phyloP scores from a whole-genome alignment of 2,113 vertebrate species.

The Quiscalus mexicanus region DNA sequence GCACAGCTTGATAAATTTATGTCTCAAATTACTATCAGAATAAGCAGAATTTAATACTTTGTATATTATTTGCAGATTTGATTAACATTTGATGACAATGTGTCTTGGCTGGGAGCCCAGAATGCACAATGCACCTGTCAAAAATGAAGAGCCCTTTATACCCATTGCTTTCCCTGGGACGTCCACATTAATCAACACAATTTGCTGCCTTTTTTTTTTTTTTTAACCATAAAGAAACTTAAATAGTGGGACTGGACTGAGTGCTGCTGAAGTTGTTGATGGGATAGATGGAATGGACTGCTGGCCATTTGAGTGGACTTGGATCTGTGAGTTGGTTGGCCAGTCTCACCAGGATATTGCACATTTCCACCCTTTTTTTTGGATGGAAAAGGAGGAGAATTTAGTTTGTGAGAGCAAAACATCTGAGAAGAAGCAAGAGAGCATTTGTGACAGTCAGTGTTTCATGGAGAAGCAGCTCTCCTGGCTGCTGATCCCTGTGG shows the following conservation, averaged over 20 bases:
- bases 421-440: not conserved
- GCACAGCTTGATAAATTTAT: constrained; percentile 1
- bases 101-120: constrained; percentile 37
- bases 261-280: not conserved
- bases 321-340: not conserved
- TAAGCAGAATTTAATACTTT: constrained; percentile 43
- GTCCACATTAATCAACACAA: constrained; percentile 24
- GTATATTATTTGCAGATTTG: constrained; percentile 38
- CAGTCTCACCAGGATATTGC: not conserved
- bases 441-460: not conserved
- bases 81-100: constrained; percentile 74
- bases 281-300: not conserved
- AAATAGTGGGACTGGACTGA: not conserved
- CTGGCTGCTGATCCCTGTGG: not conserved
- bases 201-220: not conserved
- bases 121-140: constrained; percentile 64
- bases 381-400: not conserved
- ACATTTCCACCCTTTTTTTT: not conserved
- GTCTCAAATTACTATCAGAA: constrained; percentile 41
- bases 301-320: not conserved
- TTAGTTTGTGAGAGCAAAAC: not conserved
- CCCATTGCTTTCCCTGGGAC: not conserved
- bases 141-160: constrained; percentile 71
- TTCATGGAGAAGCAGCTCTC: not conserved
- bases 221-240: not conserved